Percentiles rank a stretch among this genome's conserved stretches.
Evolutionary conservation across 2,797 vertebrate genomes (phyloP).

Genomic region (Heteromormyrus szaboi): DNA sequence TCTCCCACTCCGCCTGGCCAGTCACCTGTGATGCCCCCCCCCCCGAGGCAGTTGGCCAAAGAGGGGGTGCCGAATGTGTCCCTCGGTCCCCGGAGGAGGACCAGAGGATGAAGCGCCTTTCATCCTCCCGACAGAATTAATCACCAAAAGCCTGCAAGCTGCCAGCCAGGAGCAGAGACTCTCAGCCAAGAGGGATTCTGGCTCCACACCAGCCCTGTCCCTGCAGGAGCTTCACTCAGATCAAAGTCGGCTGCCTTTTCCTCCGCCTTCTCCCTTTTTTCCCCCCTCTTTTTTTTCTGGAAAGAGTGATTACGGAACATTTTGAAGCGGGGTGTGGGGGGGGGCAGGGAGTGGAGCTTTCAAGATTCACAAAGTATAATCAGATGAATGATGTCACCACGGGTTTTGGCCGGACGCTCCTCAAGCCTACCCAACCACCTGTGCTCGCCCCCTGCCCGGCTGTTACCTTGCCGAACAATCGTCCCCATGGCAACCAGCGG

Average conservation of each 20-base stretch:
- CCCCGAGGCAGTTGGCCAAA: conserved; percentile 6
- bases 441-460: conserved; percentile 20
- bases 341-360: conserved; percentile 1
- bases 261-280: conserved; percentile 26
- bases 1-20: neutral
- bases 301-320: conserved; percentile 38
- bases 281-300: conserved; percentile 28
- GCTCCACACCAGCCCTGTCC: conserved; percentile 51
- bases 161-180: conserved; percentile 42
- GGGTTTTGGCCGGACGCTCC: neutral
- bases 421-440: conserved; percentile 21
- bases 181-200: conserved; percentile 45
- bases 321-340: neutral
- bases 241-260: conserved; percentile 49
- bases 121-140: conserved; percentile 71
- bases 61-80: conserved; percentile 17
- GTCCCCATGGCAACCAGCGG: conserved; percentile 52
- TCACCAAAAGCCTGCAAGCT: conserved; percentile 62
- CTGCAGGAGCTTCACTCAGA: conserved; percentile 57
- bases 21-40: conserved; percentile 2
- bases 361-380: conserved; percentile 27
- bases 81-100: conserved; percentile 8
- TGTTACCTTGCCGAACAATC: conserved; percentile 38
- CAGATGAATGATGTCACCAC: conserved; percentile 30
- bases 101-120: conserved; percentile 45